Evolutionary conservation across 2,113 vertebrate genomes (phyloP).

Genomic region (Pluvianellus socialis): DNA sequence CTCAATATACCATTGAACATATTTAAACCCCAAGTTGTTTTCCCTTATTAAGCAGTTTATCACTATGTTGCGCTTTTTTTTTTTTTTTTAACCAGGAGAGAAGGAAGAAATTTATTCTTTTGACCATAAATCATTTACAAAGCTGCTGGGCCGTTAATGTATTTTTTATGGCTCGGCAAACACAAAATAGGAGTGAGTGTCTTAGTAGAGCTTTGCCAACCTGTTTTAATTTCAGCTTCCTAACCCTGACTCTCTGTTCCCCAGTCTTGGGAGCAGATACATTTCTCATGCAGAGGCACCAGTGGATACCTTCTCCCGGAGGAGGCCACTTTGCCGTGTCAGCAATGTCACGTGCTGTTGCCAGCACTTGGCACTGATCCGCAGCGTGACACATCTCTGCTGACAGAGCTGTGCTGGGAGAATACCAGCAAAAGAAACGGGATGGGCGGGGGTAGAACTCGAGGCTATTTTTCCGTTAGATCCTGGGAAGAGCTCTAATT

Average conservation of each 20-base stretch:
- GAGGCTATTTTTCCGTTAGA: background rate
- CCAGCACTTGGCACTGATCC: conserved; percentile 26
- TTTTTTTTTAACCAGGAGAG: background rate
- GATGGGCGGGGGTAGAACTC: accelerated
- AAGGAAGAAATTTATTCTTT: conserved; percentile 50
- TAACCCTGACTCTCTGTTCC: background rate
- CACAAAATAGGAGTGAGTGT: conserved; percentile 54
- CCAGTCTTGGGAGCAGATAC: background rate
- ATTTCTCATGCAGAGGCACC: conserved; percentile 30
- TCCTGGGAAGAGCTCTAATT: background rate
- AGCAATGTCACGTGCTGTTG: conserved; percentile 38
- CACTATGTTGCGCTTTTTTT: background rate
- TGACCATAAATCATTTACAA: conserved; percentile 62
- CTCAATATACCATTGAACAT: background rate
- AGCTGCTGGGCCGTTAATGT: conserved; percentile 44
- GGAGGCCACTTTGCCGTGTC: conserved; percentile 53
- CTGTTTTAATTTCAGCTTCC: conserved; percentile 49
- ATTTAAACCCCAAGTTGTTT: conserved; percentile 40
- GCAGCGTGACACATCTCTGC: conserved; percentile 19
- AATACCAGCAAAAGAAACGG: background rate
- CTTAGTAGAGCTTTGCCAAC: background rate
- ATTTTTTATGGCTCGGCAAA: conserved; percentile 67
- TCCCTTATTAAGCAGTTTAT: conserved; percentile 53
- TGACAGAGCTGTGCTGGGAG: conserved; percentile 43
- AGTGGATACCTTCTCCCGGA: background rate